Conservation (phyloP, 2,888 invertebrate genomes). For the Dromius quadrimaculatus region DNA sequence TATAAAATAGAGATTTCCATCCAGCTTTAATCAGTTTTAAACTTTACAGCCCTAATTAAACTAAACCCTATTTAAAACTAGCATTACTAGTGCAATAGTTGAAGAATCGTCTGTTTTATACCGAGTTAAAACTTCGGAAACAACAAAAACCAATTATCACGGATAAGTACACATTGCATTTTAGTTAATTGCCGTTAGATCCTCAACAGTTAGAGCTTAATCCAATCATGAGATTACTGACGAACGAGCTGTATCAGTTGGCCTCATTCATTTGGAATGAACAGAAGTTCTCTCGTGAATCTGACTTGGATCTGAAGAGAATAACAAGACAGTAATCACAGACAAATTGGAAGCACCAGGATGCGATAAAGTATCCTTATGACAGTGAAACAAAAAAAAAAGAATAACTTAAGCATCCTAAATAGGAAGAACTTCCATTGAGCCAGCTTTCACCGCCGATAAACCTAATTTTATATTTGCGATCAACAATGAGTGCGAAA, state of each 20-base stretch:
- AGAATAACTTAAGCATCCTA: too few species aligned
- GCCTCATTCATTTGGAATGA: background rate
- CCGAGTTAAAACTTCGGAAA: conserved; percentile 37
- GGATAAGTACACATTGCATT: conserved; percentile 50
- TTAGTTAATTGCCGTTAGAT: conserved; percentile 49
- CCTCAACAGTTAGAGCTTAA: conserved; percentile 47
- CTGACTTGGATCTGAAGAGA: background rate
- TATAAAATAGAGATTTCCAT: too few species aligned
- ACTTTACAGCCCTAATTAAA: conserved; percentile 6
- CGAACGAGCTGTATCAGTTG: conserved; percentile 27
- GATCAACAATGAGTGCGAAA: too few species aligned
- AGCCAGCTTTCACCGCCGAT: too few species aligned
- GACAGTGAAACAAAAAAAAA: too few species aligned
- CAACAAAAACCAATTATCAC: conserved; percentile 52
- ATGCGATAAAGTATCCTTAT: too few species aligned
- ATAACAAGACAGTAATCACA: background rate
- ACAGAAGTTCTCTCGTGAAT: conserved; percentile 8
- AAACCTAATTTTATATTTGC: too few species aligned
- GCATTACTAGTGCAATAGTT: conserved; percentile 19
- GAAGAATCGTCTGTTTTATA: conserved; percentile 19
- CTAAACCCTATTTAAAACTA: conserved; percentile 18
- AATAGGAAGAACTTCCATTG: too few species aligned
- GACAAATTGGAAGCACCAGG: too few species aligned
- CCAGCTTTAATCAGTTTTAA: conserved; percentile 9
- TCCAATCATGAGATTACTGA: conserved; percentile 51